Base-by-base conservation (phyloP, 2,888 invertebrate genomes). In the Euzophera pinguis region DNA sequence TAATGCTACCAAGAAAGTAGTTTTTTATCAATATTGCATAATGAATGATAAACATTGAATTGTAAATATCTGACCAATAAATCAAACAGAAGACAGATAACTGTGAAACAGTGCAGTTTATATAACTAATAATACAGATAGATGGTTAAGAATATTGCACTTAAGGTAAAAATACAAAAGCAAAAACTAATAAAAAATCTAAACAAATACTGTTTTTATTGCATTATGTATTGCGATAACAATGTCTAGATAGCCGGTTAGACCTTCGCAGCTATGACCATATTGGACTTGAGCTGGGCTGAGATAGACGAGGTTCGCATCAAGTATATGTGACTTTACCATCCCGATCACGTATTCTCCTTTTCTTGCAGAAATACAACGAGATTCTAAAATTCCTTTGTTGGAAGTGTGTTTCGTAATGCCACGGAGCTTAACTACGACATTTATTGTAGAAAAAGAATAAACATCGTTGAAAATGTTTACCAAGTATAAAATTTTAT, bases 381-480 rank as follows among this genome's bases (percentile, higher is more conserved):
- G 57, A 56, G 61, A 75, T 73, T 75, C 71, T 68, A 70, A 77
- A 79, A 79, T 72, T 64, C 74, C 77, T 71, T 71, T 70, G 67
- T 71, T 65, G 69, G 68, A 57, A 70, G 66, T 66, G 61, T 65
- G 66, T 65, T 67, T 61, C 13, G 34, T 27, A 51, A 51, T 51
- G 37, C 35, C 16, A 35, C 34, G 38, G 14, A 6, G 38, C 39
- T 49, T 49, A 38, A 38, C 39, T 37, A 37, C 47, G 37, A 37
- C 37, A 1, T 49, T 49, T 39, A 27, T 41, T 50, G 17, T 50
- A 50, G 50, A 50, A 50, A 50, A 48, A 48, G 27, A 22, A 34
- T 10, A 37, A 49, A 49, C 27, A 39, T 39, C 14, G 27, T 49
- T 43, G 43, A 29, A 38, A 13, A 39, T 50, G 39, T 39, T 50